Percentiles rank a stretch among this genome's conserved stretches.
These are phyloP conservation scores for Amphilophus citrinellus DNA, from an alignment of 2,113 vertebrate genomes.

Conservation along the genomic window DNA sequence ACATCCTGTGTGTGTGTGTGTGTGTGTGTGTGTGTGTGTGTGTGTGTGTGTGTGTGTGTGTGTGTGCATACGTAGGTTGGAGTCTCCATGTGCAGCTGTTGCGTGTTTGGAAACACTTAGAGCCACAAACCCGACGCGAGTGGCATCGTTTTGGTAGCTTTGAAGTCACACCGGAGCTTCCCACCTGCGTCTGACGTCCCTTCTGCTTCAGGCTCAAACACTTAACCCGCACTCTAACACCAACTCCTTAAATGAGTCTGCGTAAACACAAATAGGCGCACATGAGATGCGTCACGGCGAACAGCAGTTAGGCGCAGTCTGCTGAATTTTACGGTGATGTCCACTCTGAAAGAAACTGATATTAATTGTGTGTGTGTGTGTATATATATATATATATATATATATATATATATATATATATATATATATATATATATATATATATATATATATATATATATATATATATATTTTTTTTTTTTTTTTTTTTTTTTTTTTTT, in stretches of 20 bases:
- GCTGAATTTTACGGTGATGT: background rate
- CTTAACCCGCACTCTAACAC: constrained; percentile 46
- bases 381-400: too few species aligned
- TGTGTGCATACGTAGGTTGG: too few species aligned
- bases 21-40: constrained; percentile 38
- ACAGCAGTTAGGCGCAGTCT: background rate
- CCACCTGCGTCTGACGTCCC: constrained; percentile 36
- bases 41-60: constrained; percentile 39
- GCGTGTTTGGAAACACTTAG: constrained; percentile 76
- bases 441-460: too few species aligned
- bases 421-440: too few species aligned
- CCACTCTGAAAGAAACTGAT: too few species aligned
- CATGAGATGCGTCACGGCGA: constrained; percentile 52
- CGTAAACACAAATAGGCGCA: constrained; percentile 64
- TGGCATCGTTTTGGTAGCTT: constrained; percentile 50
- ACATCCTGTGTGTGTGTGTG: background rate
- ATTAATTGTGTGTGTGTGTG: too few species aligned
- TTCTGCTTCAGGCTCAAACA: constrained; percentile 49
- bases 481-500: too few species aligned
- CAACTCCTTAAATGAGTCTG: constrained; percentile 49
- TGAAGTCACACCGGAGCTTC: constrained; percentile 66
- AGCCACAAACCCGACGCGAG: constrained; percentile 61
- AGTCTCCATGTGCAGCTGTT: constrained; percentile 60
- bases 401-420: too few species aligned
- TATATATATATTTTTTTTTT: too few species aligned